Evolutionary conservation across 2,797 vertebrate species (phyloP).

Genomic region (Todus mexicanus): DNA sequence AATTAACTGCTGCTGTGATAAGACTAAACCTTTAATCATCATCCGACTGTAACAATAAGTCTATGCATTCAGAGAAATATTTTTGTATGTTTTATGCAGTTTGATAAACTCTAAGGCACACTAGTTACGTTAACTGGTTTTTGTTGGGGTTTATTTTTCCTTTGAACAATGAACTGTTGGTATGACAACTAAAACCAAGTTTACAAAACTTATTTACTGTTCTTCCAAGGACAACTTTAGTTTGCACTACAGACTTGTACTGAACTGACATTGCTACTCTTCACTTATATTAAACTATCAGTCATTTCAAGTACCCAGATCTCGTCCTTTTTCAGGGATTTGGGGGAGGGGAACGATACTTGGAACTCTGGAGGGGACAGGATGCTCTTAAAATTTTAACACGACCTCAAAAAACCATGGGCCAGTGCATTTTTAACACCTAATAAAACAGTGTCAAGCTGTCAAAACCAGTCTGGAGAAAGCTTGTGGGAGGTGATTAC

Average conservation of each 20-base stretch:
- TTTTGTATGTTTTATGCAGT: conserved; percentile 64
- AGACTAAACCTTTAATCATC: neutral
- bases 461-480: neutral
- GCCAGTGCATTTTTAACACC: neutral
- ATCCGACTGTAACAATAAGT: conserved; percentile 1
- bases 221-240: conserved; percentile 1
- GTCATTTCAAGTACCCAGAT: neutral
- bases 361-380: neutral
- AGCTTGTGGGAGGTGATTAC: neutral
- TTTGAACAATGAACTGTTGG: neutral
- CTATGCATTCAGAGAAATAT: conserved; percentile 66
- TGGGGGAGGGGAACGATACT: no score
- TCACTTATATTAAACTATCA: neutral
- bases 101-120: conserved; percentile 34
- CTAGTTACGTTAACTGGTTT: neutral
- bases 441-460: neutral
- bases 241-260: conserved; percentile 20
- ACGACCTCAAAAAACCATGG: neutral
- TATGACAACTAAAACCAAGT: neutral
- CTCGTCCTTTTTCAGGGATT: neutral
- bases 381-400: neutral
- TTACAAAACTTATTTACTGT: neutral
- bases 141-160: neutral
- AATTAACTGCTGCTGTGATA: neutral
- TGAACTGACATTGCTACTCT: neutral